These are phyloP conservation scores for Lichenostomus cassidix DNA, from an alignment of 2,113 vertebrate species.

Conservation along the genomic window DNA sequence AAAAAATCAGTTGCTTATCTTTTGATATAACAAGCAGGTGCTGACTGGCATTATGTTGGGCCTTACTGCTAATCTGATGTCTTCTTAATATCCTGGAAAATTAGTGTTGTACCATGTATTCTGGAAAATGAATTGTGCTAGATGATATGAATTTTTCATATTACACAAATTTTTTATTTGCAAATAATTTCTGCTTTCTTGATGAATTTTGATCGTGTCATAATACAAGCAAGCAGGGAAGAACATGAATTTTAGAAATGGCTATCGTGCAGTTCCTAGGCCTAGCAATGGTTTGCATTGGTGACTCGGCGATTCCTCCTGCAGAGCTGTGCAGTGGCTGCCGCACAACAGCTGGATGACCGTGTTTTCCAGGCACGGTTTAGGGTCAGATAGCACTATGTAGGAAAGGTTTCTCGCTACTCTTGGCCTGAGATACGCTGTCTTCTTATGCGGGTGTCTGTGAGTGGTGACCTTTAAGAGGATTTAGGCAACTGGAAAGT, in stretches of 20 bases:
- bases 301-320: background rate
- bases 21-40: background rate
- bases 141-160: background rate
- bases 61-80: background rate
- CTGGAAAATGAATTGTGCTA: background rate
- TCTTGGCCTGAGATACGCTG: background rate
- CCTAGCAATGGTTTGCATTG: background rate
- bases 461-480: background rate
- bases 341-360: background rate
- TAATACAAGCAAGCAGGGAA: background rate
- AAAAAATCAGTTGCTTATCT: background rate
- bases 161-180: background rate
- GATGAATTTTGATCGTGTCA: background rate
- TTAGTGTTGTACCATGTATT: background rate
- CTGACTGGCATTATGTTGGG: background rate
- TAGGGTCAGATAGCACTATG: too few species aligned
- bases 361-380: background rate
- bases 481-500: background rate
- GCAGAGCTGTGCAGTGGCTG: background rate
- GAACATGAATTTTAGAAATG: background rate
- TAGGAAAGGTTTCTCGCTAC: background rate
- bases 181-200: background rate
- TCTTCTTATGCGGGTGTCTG: fast-evolving
- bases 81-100: background rate
- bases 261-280: background rate